Conservation (phyloP, 1,140 invertebrate species). For the Hyposmocoma kahamanoa region DNA sequence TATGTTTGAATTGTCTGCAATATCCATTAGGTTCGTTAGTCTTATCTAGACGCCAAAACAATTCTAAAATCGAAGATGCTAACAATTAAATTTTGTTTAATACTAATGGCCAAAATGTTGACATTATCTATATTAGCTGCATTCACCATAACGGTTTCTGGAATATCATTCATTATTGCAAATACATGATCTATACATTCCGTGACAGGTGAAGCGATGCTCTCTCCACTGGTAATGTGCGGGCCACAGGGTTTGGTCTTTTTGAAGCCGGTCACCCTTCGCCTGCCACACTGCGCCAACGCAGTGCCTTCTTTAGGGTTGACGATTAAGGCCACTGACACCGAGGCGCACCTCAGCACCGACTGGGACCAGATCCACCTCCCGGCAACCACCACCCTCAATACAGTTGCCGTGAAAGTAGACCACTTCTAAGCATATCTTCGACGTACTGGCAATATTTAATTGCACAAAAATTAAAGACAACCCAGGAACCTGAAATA, state of each 20-base stretch:
- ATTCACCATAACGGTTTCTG: neutral
- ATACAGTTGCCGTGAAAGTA: slow-evolving; percentile 90
- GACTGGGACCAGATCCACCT: slow-evolving; percentile 85
- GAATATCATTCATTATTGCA: neutral
- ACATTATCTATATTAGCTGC: neutral
- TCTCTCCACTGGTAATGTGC: slow-evolving; percentile 95
- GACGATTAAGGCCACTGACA: slow-evolving; percentile 87
- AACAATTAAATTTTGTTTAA: neutral
- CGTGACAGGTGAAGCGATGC: slow-evolving; percentile 87
- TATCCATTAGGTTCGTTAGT: too few relatives aligned
- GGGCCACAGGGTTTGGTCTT: slow-evolving; percentile 94
- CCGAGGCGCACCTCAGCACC: slow-evolving; percentile 78
- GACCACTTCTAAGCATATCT: slow-evolving; percentile 86
- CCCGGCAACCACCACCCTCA: slow-evolving; percentile 84
- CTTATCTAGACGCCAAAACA: too few relatives aligned
- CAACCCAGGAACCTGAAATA: too few relatives aligned
- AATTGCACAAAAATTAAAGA: too few relatives aligned
- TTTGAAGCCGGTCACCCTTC: slow-evolving; percentile 88
- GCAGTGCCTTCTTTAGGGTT: slow-evolving; percentile 81
- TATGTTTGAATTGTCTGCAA: too few relatives aligned
- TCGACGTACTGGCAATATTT: too few relatives aligned
- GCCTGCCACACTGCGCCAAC: slow-evolving; percentile 84
- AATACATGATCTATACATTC: slow-evolving; percentile 6
- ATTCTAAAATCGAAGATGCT: neutral
- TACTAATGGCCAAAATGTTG: neutral